A percentile compares a stretch with the other conserved stretches of the same genome.
phyloP scores from a whole-genome alignment of 2,888 invertebrate species.

The Sinodicranocentrus sp. region DNA sequence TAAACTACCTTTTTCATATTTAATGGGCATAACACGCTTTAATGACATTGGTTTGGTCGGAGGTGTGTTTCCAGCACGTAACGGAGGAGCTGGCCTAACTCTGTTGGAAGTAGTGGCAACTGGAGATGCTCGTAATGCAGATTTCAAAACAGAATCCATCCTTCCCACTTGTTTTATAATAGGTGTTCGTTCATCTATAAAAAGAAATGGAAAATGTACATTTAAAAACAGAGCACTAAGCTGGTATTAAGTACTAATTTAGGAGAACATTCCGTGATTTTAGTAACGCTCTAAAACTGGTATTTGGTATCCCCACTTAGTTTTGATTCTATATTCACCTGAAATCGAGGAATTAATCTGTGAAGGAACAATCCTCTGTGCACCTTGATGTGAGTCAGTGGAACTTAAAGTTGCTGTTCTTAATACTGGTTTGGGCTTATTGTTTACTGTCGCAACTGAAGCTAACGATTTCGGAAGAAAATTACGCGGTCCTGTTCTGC shows the following conservation, averaged over 20 bases:
- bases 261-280: no score
- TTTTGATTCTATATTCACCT: conserved; percentile 13
- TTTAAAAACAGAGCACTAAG: no score
- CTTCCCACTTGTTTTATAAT: conserved; percentile 22
- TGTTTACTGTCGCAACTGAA: conserved; percentile 17
- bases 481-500: conserved; percentile 31
- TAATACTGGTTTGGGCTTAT: conserved; percentile 66
- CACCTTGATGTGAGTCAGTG: conserved; percentile 51
- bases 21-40: conserved; percentile 50
- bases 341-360: conserved; percentile 12
- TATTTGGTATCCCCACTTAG: no score
- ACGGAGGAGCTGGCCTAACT: background rate
- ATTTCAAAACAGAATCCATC: conserved; percentile 54
- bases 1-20: conserved; percentile 40
- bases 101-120: conserved; percentile 35
- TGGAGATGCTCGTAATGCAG: conserved; percentile 45
- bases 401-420: conserved; percentile 33
- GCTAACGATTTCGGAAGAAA: conserved; percentile 61
- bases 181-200: conserved; percentile 37
- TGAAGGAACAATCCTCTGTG: conserved; percentile 23
- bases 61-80: conserved; percentile 56
- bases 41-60: conserved; percentile 51
- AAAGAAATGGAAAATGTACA: no score
- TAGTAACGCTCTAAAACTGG: no score
- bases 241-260: no score